Evolutionary conservation across 1,140 invertebrate genomes (phyloP).

Genomic region (Reticulitermes speratus): DNA sequence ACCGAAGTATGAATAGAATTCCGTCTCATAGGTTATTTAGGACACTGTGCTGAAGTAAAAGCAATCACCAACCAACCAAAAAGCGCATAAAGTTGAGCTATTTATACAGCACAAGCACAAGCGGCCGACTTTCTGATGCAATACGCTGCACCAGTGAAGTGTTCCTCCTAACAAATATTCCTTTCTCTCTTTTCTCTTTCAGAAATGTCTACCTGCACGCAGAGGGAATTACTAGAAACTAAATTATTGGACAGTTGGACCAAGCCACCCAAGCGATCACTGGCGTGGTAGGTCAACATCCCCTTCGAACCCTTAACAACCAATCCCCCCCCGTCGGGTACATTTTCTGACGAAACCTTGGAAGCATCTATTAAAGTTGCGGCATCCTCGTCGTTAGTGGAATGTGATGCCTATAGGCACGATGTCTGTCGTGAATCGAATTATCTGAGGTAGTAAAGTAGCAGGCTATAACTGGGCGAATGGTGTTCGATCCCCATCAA

Average conservation of each 20-base stretch:
- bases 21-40: not conserved
- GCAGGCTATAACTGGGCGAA: no score
- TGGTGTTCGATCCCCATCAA: no score
- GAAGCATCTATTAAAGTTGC: not conserved
- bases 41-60: not conserved
- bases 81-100: not conserved
- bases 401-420: no score
- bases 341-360: not conserved
- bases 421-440: no score
- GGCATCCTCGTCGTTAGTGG: no score
- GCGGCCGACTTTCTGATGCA: constrained; percentile 8
- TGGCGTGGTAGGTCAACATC: not conserved
- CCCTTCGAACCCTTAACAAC: not conserved
- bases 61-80: no score
- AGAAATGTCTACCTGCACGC: not conserved
- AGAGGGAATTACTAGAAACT: not conserved
- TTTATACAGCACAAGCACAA: not conserved
- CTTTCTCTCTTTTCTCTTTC: not conserved
- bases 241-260: no score
- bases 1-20: not conserved
- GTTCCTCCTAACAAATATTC: not conserved
- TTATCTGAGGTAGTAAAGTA: no score
- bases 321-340: not conserved
- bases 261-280: not conserved
- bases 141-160: not conserved